A percentile compares a stretch with the other conserved stretches of the same genome.
phyloP scores from a whole-genome alignment of 2,888 invertebrate genomes.

The Drosophila multiciliata region DNA sequence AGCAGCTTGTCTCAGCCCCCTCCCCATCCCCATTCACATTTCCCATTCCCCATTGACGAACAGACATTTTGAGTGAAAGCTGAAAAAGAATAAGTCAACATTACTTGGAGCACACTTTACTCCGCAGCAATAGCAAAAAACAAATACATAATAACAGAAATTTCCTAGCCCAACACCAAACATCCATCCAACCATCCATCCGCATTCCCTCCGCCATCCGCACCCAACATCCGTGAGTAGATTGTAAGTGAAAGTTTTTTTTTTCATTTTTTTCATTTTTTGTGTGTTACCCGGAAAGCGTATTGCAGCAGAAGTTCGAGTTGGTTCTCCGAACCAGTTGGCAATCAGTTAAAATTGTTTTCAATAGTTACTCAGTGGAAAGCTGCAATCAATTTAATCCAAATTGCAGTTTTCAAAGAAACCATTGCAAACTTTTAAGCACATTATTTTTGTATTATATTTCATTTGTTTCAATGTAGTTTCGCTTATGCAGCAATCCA shows the following conservation, averaged over 20 bases:
- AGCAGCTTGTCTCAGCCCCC: slow-evolving; percentile 8
- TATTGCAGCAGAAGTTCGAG: slow-evolving; percentile 18
- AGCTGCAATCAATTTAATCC: slow-evolving; percentile 10
- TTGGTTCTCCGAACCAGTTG: background rate
- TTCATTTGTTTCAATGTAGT: background rate
- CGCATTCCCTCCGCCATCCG: background rate
- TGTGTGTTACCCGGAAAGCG: slow-evolving; percentile 9
- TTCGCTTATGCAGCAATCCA: background rate
- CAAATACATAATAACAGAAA: slow-evolving; percentile 65
- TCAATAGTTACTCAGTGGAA: slow-evolving; percentile 5
- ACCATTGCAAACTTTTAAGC: background rate
- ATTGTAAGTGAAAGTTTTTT: slow-evolving; percentile 2
- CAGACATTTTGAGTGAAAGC: slow-evolving; percentile 65
- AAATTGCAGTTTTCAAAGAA: background rate
- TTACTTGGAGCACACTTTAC: slow-evolving; percentile 55
- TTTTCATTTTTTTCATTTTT: background rate
- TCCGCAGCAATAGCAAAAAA: slow-evolving; percentile 48
- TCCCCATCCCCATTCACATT: background rate
- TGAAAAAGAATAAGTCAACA: slow-evolving; percentile 57
- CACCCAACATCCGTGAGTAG: slow-evolving; percentile 5
- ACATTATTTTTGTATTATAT: background rate
- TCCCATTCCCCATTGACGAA: slow-evolving; percentile 53
- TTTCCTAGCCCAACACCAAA: slow-evolving; percentile 36
- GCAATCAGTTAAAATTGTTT: slow-evolving; percentile 5
- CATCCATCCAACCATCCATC: background rate